Evolutionary conservation across 92 coral and sea anemone species (phyloP).

Genomic region (Hydrozoanthus gracilis): DNA sequence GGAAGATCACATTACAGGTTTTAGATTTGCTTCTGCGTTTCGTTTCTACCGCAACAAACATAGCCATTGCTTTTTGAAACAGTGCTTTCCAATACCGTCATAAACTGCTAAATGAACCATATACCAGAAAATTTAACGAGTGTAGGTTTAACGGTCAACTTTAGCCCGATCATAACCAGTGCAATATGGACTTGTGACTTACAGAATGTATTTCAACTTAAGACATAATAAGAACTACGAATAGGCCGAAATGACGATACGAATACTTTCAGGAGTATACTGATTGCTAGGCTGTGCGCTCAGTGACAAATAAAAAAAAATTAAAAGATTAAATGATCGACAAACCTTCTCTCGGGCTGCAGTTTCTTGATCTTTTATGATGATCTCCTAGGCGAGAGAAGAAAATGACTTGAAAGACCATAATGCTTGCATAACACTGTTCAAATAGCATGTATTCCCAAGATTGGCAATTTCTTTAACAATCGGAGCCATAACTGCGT

Average conservation of each 20-base stretch:
- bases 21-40: too few relatives aligned
- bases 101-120: not conserved
- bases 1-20: not conserved
- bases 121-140: not conserved
- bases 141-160: not conserved
- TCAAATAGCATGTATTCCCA: not conserved
- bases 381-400: slow-evolving; percentile 10
- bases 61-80: too few relatives aligned
- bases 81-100: too few relatives aligned
- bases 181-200: too few relatives aligned
- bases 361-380: not conserved
- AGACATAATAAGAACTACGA: too few relatives aligned
- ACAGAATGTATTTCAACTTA: not conserved
- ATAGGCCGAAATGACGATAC: not conserved
- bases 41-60: too few relatives aligned
- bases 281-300: slow-evolving; percentile 5
- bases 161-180: not conserved
- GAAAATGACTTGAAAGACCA: not conserved
- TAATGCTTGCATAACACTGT: not conserved
- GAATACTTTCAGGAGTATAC: not conserved
- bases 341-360: not conserved
- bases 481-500: not conserved
- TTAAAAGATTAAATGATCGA: not conserved
- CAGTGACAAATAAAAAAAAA: not conserved
- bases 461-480: slow-evolving; percentile 7